These are phyloP conservation scores for Sparus aurata DNA, from an alignment of 2,797 vertebrate species.

Conservation along the genomic window DNA sequence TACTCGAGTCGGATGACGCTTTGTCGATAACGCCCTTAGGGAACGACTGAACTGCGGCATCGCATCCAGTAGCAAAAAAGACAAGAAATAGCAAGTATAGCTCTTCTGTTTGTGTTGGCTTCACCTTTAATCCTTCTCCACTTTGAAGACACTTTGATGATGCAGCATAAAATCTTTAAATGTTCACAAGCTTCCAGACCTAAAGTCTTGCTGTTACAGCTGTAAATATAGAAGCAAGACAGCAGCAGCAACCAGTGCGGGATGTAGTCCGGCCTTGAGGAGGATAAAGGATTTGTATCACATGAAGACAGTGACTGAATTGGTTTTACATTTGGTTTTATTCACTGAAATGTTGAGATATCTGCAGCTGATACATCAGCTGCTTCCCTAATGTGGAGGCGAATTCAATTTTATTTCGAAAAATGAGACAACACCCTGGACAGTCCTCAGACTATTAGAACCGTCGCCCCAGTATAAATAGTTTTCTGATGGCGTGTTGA, in stretches of 20 bases:
- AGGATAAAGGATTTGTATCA: background rate
- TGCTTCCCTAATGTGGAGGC: background rate
- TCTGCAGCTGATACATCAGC: background rate
- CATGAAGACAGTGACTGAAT: background rate
- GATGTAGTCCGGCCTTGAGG: background rate
- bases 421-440: background rate
- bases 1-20: slow-evolving; percentile 41
- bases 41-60: slow-evolving; percentile 37
- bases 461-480: background rate
- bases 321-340: slow-evolving; percentile 2
- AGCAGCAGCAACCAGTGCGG: background rate
- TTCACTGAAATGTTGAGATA: background rate
- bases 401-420: background rate
- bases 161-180: slow-evolving; percentile 21
- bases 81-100: slow-evolving; percentile 8
- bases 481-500: slow-evolving; percentile 28
- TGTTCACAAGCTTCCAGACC: slow-evolving; percentile 9
- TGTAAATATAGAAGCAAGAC: background rate
- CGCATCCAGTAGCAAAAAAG: slow-evolving; percentile 31
- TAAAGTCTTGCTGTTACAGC: slow-evolving; percentile 11
- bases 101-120: slow-evolving; percentile 31
- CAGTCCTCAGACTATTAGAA: background rate
- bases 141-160: slow-evolving; percentile 39
- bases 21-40: slow-evolving; percentile 57
- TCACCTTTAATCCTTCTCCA: slow-evolving; percentile 19